Evolutionary conservation across 2,797 vertebrate species (phyloP).

Genomic region (Paratrypauchen microcephalus): DNA sequence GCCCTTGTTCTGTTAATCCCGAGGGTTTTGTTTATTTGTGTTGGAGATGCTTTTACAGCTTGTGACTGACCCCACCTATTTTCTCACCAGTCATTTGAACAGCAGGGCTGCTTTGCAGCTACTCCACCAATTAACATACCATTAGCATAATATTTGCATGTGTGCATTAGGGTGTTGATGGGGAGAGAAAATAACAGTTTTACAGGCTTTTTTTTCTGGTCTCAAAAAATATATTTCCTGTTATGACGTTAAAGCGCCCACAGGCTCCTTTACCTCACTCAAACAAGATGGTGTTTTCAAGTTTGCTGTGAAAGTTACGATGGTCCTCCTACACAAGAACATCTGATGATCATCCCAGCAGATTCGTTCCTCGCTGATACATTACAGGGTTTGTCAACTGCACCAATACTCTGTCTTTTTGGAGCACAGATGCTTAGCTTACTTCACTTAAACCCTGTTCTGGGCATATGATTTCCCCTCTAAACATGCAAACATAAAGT

Average conservation of each 20-base stretch:
- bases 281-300: constrained; percentile 51
- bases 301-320: constrained; percentile 59
- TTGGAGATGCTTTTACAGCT: constrained; percentile 83
- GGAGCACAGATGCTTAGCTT: background rate
- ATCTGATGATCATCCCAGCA: constrained; percentile 47
- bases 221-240: constrained; percentile 53
- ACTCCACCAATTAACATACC: constrained; percentile 81
- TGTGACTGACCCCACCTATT: constrained; percentile 83
- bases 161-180: constrained; percentile 84
- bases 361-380: background rate
- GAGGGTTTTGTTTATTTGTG: constrained; percentile 86
- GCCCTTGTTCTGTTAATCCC: constrained; percentile 78
- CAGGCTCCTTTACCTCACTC: constrained; percentile 55
- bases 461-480: background rate
- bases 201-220: constrained; percentile 46
- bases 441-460: background rate
- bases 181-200: constrained; percentile 79
- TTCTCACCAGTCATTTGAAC: constrained; percentile 82
- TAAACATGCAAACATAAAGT: constrained; percentile 18
- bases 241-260: constrained; percentile 64
- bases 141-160: constrained; percentile 87
- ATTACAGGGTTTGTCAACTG: background rate
- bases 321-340: constrained; percentile 52
- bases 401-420: background rate
- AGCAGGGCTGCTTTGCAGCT: constrained; percentile 83